Percentiles rank a stretch among this genome's conserved stretches.
Evolutionary conservation across 2,797 vertebrate species (phyloP).

Genomic region (Kryptolebias ocellatus): DNA sequence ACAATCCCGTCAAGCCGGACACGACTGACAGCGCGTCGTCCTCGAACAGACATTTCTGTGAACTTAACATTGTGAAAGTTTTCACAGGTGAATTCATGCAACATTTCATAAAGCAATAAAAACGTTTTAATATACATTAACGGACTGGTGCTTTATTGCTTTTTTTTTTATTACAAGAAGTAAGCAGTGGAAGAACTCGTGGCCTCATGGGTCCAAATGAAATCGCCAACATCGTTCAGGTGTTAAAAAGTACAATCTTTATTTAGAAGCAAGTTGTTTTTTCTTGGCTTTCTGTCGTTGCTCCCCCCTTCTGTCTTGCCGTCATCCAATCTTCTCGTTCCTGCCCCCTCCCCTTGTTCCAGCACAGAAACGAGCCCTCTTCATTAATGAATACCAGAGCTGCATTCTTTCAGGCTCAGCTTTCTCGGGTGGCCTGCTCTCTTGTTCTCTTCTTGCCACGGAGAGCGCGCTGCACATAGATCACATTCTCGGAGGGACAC

Average conservation of each 20-base stretch:
- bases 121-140: slow-evolving; percentile 75
- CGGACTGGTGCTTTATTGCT: slow-evolving; percentile 24
- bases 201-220: too few relatives aligned
- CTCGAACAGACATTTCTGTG: slow-evolving; percentile 79
- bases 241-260: not conserved
- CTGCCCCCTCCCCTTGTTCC: slow-evolving; percentile 44
- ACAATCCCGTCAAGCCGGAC: slow-evolving; percentile 84
- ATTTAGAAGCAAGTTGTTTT: not conserved
- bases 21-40: slow-evolving; percentile 74
- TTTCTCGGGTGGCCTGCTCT: slow-evolving; percentile 75
- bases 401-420: slow-evolving; percentile 76
- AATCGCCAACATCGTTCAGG: too few relatives aligned
- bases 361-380: slow-evolving; percentile 60
- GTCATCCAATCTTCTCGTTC: slow-evolving; percentile 47
- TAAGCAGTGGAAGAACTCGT: not conserved
- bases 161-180: not conserved
- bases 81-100: slow-evolving; percentile 78
- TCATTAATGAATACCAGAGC: slow-evolving; percentile 75
- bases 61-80: slow-evolving; percentile 82
- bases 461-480: slow-evolving; percentile 71
- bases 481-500: slow-evolving; percentile 73
- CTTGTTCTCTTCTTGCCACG: slow-evolving; percentile 70
- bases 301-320: slow-evolving; percentile 11
- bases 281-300: not conserved
- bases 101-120: slow-evolving; percentile 87